phyloP scores from a whole-genome alignment of 2,113 vertebrate species.

The Gracilinanus agilis region DNA sequence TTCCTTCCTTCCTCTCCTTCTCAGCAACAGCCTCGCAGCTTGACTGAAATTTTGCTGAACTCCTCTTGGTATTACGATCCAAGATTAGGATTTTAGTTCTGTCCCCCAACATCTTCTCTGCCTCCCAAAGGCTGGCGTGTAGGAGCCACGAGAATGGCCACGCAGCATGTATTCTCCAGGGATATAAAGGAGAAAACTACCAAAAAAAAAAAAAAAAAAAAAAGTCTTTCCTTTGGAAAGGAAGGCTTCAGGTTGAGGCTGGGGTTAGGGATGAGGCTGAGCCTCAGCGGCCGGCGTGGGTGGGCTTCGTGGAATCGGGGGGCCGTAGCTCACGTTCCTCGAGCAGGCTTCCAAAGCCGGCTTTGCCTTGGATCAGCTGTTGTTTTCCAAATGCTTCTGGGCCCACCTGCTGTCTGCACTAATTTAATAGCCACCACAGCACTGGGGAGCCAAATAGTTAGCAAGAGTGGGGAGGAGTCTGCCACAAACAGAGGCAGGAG shows the following conservation, averaged over 20 bases:
- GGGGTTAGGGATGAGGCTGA: conserved; percentile 30
- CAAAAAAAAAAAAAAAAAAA: conserved; percentile 15
- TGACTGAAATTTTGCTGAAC: neutral
- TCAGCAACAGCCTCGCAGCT: neutral
- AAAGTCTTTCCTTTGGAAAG: neutral
- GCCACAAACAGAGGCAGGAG: conserved; percentile 66
- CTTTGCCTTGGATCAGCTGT: conserved; percentile 79
- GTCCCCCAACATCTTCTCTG: neutral
- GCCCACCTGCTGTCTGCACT: conserved; percentile 82
- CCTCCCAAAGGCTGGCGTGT: neutral
- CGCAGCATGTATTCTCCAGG: neutral
- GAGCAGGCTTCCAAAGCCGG: conserved; percentile 74
- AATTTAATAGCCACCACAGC: conserved; percentile 79
- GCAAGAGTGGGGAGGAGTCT: conserved; percentile 54
- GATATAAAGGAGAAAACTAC: neutral
- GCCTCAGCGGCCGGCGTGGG: too few relatives aligned
- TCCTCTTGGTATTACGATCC: neutral
- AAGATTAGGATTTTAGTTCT: neutral
- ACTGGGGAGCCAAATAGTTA: conserved; percentile 69
- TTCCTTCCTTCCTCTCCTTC: neutral
- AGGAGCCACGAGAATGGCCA: neutral
- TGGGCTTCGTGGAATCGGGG: too few relatives aligned
- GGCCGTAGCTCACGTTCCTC: conserved; percentile 63
- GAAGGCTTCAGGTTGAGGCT: conserved; percentile 37
- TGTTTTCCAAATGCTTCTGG: conserved; percentile 82